Evolutionary conservation across 2,888 invertebrate genomes (phyloP), one percentile per base, ranked within the genome.

Genomic region (Drosophila testacea): DNA sequence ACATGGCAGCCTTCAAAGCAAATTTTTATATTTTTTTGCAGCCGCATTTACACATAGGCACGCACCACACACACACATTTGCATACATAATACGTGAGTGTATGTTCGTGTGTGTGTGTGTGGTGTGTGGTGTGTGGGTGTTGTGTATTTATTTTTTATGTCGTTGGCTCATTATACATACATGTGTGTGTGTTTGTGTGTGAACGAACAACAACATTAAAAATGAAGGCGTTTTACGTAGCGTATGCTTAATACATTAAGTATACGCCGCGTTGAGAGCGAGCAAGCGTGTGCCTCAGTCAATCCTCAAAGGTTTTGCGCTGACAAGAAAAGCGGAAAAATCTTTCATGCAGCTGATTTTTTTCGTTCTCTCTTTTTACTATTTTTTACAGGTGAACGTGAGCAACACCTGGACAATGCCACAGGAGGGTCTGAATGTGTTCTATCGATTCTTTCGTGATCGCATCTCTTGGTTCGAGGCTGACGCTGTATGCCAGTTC

Each of bases 371-470:
- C n/a, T 11, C 5, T 36, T 39, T 61, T 32, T 1, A 1, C 6
- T 64, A 9, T 81, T 93, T 88, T 32, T 32, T 93, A 5, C 94
- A 96, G 96, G 96, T 96, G 68, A 96, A 96, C 93, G 96, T 96
- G 91, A 96, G 96, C 93, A 96, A 96, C 92, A 95, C 96, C 77
- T 96, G 96, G 96, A 95, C 96, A 82, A 94, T 96, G 86, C 96
- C 96, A 7, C 96, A 96, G 91, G 96, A 96, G 89, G 96, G 96
- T 32, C 95, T 96, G 90, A 95, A 96, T 71, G 96, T 96, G 67
- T 96, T 96, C 93, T 96, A 96, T 93, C 95, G 96, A 86, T 96
- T 96, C 94, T 96, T 96, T 94, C 94, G 96, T 81, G 96, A 96
- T 93, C 95, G 96, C 92, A 96, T 96, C 91, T 96, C 96, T 46